Evolutionary conservation across 2,113 vertebrate genomes (phyloP), one percentile per base, ranked within the genome.

Genomic region (Microtus oregoni): DNA sequence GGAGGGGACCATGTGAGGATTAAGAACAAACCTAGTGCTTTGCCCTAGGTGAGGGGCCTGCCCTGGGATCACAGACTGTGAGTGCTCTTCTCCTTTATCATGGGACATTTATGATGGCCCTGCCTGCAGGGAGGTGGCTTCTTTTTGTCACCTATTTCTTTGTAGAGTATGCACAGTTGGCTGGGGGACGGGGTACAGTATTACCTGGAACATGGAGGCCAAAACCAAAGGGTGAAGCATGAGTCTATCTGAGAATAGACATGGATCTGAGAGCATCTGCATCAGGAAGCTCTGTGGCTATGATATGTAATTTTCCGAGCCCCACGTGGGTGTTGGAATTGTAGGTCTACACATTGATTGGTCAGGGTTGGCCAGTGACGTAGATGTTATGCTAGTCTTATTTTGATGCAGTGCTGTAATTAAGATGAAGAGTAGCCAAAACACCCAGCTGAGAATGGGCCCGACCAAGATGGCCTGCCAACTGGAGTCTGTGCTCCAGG

Each of bases 341-440:
- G 19, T 1, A 2, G 0, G 7, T n/a, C 26, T 1, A 0, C 89
- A 61, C 0, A 73, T 77, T 83, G 95, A 95, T 96, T 95, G 94
- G 92, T 96, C 96, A 97, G 97, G 75, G 97, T 95, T 96, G 97
- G 83, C 91, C 94, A 91, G 79, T 96, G 86, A 68, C 58, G 68
- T 70, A 97, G 89, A 89, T 94, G 30, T 98, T 97, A 86, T 96
- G 44, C 94, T 96, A 91, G 95, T 96, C 96, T 70, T 92, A 22
- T 75, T 92, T 87, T 72, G 50, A 52, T 86, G 47, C 30, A 22
- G 30, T 63, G 0, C 73, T 63, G 3, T 55, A 61, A 47, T 72
- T 58, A 91, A 89, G 76, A 35, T 50, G 20, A 85, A 47, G 28
- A 70, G 26, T 1, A 78, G 11, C 58, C 32, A 65, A 35, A 91